These are phyloP conservation scores for Gobio gobio DNA, from an alignment of 2,113 vertebrate genomes.

Conservation along the genomic window DNA sequence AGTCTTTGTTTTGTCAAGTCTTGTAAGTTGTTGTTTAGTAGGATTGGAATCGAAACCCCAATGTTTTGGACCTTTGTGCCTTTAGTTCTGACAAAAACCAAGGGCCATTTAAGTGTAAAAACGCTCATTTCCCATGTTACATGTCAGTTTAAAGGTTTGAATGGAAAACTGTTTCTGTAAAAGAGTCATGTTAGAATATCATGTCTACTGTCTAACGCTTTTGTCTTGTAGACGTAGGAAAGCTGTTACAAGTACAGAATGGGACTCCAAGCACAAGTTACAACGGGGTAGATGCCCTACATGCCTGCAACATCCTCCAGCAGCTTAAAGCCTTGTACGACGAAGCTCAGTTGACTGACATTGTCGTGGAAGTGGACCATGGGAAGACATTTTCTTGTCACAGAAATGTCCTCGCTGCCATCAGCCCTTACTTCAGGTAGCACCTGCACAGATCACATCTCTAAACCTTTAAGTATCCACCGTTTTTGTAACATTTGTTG, in stretches of 20 bases:
- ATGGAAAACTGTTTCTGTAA: neutral
- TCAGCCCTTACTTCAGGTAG: slow-evolving; percentile 99
- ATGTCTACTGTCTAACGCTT: neutral
- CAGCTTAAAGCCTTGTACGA: slow-evolving; percentile 98
- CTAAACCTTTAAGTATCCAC: neutral
- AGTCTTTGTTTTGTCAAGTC: neutral
- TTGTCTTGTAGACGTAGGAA: slow-evolving; percentile 84
- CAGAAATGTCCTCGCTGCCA: slow-evolving; percentile 97
- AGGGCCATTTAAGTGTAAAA: neutral
- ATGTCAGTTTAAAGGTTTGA: neutral
- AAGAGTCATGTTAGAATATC: neutral
- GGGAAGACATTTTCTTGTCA: slow-evolving; percentile 97
- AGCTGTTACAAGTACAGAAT: slow-evolving; percentile 94
- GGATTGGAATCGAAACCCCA: neutral
- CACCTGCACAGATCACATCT: neutral
- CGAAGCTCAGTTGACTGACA: slow-evolving; percentile 96
- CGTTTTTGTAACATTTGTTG: neutral
- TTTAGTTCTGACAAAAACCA: neutral
- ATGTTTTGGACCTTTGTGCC: neutral
- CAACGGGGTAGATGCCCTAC: slow-evolving; percentile 90
- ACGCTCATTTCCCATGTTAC: too few species aligned
- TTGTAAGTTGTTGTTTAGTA: neutral
- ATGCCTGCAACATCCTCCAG: slow-evolving; percentile 95
- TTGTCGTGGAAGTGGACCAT: slow-evolving; percentile 96
- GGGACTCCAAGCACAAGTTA: slow-evolving; percentile 85